Conservation (phyloP, 2,888 invertebrate species). For the Brenthis ino region DNA sequence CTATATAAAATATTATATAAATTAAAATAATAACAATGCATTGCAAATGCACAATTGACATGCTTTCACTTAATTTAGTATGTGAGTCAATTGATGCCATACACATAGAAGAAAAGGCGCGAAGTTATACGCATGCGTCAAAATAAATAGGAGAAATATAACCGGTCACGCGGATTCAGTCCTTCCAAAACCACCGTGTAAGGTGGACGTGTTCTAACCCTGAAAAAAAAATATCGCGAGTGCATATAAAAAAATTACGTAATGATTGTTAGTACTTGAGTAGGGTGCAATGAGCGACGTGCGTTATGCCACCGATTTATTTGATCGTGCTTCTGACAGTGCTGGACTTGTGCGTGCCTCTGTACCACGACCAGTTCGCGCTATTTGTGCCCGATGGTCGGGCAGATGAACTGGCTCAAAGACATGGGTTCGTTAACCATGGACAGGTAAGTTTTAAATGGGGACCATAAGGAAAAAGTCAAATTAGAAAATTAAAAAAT, state of each 20-base stretch:
- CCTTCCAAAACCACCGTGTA: slow-evolving; percentile 53
- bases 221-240: slow-evolving; percentile 52
- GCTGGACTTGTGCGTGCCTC: slow-evolving; percentile 71
- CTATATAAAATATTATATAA: background rate
- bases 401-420: slow-evolving; percentile 71
- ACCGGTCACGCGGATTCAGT: slow-evolving; percentile 66
- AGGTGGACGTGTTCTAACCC: slow-evolving; percentile 47
- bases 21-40: background rate
- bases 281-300: slow-evolving; percentile 69
- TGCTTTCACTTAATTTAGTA: slow-evolving; percentile 42
- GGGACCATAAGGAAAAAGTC: background rate
- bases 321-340: slow-evolving; percentile 70
- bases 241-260: slow-evolving; percentile 43
- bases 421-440: slow-evolving; percentile 75
- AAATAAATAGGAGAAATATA: slow-evolving; percentile 47
- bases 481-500: background rate
- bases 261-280: slow-evolving; percentile 43
- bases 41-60: background rate
- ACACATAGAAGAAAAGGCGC: slow-evolving; percentile 78
- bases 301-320: slow-evolving; percentile 70
- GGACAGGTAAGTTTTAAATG: slow-evolving; percentile 64
- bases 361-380: slow-evolving; percentile 76
- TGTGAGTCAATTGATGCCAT: slow-evolving; percentile 74
- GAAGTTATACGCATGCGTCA: slow-evolving; percentile 69
- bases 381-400: slow-evolving; percentile 66